Percentiles rank a stretch among this genome's conserved stretches.
These are phyloP conservation scores for Chamaetylas fuelleborni DNA, from an alignment of 2,113 vertebrate species.

Conservation along the genomic window DNA sequence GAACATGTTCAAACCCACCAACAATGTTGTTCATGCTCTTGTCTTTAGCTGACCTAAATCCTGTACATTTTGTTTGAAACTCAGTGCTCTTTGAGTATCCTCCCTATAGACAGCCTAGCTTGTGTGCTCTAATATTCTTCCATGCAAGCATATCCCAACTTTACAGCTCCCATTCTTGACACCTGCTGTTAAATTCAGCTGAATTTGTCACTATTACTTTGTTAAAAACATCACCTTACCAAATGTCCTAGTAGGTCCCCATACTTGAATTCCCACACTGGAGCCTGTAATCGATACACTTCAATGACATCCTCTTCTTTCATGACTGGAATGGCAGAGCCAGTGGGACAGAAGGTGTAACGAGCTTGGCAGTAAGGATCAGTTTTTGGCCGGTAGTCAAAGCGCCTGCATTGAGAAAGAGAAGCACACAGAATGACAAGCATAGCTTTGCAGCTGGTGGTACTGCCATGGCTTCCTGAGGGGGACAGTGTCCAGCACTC, in stretches of 20 bases:
- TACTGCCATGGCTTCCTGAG: neutral
- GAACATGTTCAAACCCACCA: neutral
- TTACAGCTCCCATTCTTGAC: neutral
- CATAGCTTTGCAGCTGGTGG: neutral
- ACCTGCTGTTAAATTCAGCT: neutral
- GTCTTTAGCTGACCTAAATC: neutral
- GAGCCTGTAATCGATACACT: constrained; percentile 90
- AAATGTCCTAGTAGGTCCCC: constrained; percentile 88
- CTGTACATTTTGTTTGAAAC: neutral
- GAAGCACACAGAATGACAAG: neutral
- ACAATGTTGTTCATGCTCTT: neutral
- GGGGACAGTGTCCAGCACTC: neutral
- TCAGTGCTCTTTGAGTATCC: neutral
- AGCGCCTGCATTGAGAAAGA: constrained; percentile 78
- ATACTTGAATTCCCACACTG: constrained; percentile 98
- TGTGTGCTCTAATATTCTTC: neutral
- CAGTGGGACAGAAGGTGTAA: constrained; percentile 92
- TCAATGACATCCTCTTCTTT: constrained; percentile 83
- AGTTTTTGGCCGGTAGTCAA: constrained; percentile 82
- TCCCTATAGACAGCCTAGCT: neutral
- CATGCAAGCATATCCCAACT: neutral
- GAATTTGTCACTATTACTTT: neutral
- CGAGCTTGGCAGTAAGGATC: constrained; percentile 92
- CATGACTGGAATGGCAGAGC: constrained; percentile 82
- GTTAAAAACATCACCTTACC: constrained; percentile 73